These are phyloP conservation scores for Zootermopsis nevadensis DNA, from an alignment of 2,888 invertebrate genomes.

Conservation along the genomic window DNA sequence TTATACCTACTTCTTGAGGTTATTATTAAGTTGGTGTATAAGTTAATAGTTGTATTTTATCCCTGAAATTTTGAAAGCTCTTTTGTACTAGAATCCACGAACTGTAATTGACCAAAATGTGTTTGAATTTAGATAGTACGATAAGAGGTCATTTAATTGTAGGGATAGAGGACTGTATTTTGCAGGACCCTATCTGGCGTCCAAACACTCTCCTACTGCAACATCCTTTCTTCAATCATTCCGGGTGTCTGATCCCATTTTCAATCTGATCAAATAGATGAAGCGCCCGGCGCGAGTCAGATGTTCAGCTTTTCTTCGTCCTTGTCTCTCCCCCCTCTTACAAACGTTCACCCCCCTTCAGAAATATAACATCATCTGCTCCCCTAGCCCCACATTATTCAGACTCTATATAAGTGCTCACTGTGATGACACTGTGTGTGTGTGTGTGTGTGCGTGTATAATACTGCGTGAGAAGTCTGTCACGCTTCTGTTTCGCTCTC, in stretches of 20 bases:
- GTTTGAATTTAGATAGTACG: too few species aligned
- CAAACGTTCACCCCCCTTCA: constrained; percentile 6
- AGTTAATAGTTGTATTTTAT: too few species aligned
- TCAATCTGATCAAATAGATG: constrained; percentile 33
- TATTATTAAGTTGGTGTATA: too few species aligned
- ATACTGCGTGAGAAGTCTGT: not conserved
- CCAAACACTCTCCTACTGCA: not conserved
- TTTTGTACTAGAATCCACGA: too few species aligned
- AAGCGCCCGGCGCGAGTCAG: constrained; percentile 14
- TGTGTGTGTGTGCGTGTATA: not conserved
- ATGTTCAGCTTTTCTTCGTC: constrained; percentile 31
- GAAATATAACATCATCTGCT: not conserved
- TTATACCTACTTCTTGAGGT: too few species aligned
- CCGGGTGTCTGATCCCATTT: constrained; percentile 32
- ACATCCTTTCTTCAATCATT: constrained; percentile 24
- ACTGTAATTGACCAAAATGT: too few species aligned
- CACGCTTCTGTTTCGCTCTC: not conserved
- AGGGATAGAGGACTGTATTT: too few species aligned
- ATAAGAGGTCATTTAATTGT: too few species aligned
- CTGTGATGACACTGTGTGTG: constrained; percentile 1
- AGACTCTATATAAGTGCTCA: not conserved
- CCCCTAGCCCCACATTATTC: not conserved
- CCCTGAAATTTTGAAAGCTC: too few species aligned
- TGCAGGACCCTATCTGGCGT: too few species aligned
- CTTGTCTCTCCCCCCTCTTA: constrained; percentile 1